Evolutionary conservation across 2,797 vertebrate species (phyloP).

Genomic region (Ficedula albicollis): DNA sequence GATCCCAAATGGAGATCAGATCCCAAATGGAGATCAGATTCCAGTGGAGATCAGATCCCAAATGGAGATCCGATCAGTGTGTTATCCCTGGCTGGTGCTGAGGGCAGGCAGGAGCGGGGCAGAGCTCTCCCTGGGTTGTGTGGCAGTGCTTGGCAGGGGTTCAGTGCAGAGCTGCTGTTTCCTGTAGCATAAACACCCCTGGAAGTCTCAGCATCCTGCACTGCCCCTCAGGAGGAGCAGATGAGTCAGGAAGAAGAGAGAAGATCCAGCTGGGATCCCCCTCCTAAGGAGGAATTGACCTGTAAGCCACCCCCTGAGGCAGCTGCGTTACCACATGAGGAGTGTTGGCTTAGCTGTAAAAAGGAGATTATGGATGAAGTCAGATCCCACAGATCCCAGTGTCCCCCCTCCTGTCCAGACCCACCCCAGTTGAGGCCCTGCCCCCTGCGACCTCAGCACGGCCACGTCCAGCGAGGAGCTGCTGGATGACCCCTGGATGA

Average conservation of each 20-base stretch:
- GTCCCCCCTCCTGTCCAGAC: too few species aligned
- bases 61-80: neutral
- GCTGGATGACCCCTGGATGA: fast-evolving
- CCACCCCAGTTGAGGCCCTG: neutral
- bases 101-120: neutral
- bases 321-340: fast-evolving
- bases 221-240: neutral
- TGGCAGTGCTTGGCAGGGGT: fast-evolving
- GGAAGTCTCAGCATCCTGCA: fast-evolving
- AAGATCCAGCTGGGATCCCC: neutral
- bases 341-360: neutral
- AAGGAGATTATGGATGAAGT: neutral
- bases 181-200: fast-evolving
- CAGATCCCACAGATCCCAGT: too few species aligned
- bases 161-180: neutral
- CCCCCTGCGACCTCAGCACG: too few species aligned
- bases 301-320: neutral
- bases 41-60: too few species aligned
- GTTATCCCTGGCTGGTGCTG: neutral
- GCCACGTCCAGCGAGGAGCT: too few species aligned
- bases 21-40: too few species aligned
- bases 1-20: too few species aligned
- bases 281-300: neutral
- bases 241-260: neutral
- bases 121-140: too few species aligned